Percentiles rank a stretch among this genome's conserved stretches.
Conservation (phyloP, 2,113 vertebrate genomes). For the Lepus timidus region DNA sequence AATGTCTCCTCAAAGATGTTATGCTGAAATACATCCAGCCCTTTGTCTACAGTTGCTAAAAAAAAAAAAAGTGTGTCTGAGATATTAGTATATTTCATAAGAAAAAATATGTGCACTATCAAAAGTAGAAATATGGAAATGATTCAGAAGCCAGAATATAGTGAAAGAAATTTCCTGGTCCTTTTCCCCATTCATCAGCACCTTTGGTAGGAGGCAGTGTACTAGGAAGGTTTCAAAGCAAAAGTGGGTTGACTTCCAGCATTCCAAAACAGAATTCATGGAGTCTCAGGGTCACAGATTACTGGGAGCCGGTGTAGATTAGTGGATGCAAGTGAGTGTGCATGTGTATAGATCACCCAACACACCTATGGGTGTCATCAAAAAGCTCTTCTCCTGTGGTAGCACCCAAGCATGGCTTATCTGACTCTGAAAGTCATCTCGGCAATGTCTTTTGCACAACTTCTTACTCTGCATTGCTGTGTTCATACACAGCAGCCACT, state of each 20-base stretch:
- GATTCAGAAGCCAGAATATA: constrained; percentile 88
- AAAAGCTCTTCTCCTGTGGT: background rate
- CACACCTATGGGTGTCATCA: background rate
- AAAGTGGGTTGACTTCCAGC: background rate
- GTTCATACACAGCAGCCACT: background rate
- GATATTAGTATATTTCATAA: background rate
- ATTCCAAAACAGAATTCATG: background rate
- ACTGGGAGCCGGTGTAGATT: background rate
- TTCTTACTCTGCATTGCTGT: background rate
- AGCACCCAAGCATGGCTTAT: background rate
- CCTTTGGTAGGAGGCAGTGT: background rate
- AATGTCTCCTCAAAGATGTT: background rate
- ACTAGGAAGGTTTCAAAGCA: background rate
- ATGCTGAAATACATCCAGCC: background rate
- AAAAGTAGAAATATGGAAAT: constrained; percentile 87
- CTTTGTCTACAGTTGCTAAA: constrained; percentile 19
- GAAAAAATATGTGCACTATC: background rate
- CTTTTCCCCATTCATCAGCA: background rate
- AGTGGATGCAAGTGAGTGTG: background rate
- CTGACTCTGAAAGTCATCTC: constrained; percentile 15
- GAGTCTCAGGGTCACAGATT: background rate
- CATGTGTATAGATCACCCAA: background rate
- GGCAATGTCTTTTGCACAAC: background rate
- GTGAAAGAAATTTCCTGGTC: constrained; percentile 90
- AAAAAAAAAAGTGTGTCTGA: background rate